Percentiles rank a stretch among this genome's conserved stretches.
Evolutionary conservation across 2,797 vertebrate species (phyloP).

Genomic region (Falco berigora): DNA sequence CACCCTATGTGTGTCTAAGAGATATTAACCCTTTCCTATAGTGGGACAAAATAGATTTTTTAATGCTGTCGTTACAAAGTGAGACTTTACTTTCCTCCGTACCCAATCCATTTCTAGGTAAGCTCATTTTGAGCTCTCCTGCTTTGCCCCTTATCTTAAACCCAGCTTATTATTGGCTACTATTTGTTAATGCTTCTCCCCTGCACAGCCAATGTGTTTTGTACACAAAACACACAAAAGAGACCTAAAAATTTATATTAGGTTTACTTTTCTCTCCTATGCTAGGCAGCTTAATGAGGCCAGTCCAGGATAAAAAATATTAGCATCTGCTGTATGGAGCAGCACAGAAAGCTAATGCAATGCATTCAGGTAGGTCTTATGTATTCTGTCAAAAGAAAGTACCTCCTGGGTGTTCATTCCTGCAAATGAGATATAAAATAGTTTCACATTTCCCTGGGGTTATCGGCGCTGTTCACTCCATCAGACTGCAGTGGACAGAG

Average conservation of each 20-base stretch:
- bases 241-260: not conserved
- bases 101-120: not conserved
- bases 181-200: not conserved
- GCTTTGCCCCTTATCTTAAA: not conserved
- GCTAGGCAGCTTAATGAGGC: conserved; percentile 21
- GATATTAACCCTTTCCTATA: not conserved
- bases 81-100: not conserved
- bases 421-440: conserved; percentile 45
- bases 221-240: not conserved
- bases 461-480: not conserved
- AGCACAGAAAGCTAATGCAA: not conserved
- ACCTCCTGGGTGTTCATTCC: conserved; percentile 34
- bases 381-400: conserved; percentile 3
- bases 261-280: not conserved
- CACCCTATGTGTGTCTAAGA: not conserved
- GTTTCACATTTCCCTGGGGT: not conserved
- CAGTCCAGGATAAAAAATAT: not conserved
- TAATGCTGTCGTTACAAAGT: not conserved
- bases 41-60: not conserved
- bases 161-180: not conserved
- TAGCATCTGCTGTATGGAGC: not conserved
- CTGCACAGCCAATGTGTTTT: not conserved
- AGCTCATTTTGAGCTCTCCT: not conserved
- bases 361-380: conserved; percentile 11
- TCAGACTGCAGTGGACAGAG: not conserved